Percentiles rank a stretch among this genome's conserved stretches.
phyloP scores from a whole-genome alignment of 2,797 vertebrate genomes.

The Echeneis naucrates region DNA sequence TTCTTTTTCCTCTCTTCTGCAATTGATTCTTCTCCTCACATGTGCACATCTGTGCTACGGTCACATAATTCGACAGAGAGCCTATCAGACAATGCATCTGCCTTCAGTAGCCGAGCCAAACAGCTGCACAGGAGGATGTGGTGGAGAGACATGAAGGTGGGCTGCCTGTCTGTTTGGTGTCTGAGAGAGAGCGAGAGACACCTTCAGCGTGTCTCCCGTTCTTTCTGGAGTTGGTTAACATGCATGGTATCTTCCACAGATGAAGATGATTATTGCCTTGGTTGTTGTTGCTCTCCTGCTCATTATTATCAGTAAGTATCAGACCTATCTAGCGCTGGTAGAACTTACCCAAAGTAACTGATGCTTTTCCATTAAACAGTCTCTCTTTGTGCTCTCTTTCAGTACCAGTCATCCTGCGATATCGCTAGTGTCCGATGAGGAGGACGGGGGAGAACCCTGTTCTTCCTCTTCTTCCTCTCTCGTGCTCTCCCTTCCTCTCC shows the following conservation, averaged over 20 bases:
- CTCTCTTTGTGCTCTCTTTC: constrained; percentile 39
- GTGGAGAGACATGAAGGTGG: constrained; percentile 97
- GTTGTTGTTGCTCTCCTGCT: constrained; percentile 91
- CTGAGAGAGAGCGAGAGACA: not conserved
- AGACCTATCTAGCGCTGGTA: not conserved
- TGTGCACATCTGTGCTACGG: constrained; percentile 14
- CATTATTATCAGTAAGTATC: constrained; percentile 94
- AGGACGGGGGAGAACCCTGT: constrained; percentile 45
- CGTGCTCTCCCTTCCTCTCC: constrained; percentile 22
- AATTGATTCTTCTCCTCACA: constrained; percentile 16
- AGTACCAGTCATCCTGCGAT: constrained; percentile 95
- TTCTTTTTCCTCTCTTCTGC: not conserved
- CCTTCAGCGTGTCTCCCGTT: not conserved
- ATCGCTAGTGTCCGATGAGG: constrained; percentile 79
- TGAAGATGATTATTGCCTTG: constrained; percentile 93
- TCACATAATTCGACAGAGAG: constrained; percentile 85
- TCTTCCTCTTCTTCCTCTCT: constrained; percentile 48
- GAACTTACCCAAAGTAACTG: not conserved
- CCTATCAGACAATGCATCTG: constrained; percentile 97
- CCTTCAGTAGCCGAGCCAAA: constrained; percentile 98
- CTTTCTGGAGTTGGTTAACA: constrained; percentile 10
- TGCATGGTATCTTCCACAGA: constrained; percentile 80
- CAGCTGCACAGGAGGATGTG: constrained; percentile 98
- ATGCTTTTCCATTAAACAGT: not conserved
- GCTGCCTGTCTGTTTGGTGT: constrained; percentile 17